phyloP scores from a whole-genome alignment of 2,797 vertebrate species.

The Cryptoblepharus egeriae region DNA sequence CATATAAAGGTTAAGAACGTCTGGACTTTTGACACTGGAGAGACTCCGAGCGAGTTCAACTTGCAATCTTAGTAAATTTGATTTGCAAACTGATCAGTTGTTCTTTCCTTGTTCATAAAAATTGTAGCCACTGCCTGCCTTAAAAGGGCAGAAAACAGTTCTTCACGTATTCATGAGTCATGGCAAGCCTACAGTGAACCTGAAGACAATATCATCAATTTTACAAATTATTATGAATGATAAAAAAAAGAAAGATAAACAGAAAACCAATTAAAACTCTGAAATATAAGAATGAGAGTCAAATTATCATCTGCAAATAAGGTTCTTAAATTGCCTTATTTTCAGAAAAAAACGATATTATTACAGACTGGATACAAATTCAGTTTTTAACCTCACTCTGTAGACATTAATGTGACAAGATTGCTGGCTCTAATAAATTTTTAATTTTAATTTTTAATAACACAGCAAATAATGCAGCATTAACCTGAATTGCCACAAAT shows the following conservation, averaged over 20 bases:
- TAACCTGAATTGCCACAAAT: conserved; percentile 1
- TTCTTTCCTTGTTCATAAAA: not conserved
- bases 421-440: no score
- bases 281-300: not conserved
- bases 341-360: not conserved
- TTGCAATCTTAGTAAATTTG: not conserved
- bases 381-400: not conserved
- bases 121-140: not conserved
- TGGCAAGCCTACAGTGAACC: not conserved
- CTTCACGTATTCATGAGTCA: not conserved
- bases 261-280: not conserved
- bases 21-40: no score
- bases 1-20: no score
- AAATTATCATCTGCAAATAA: conserved; percentile 14
- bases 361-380: conserved; percentile 14
- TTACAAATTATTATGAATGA: not conserved
- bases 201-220: not conserved
- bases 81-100: not conserved
- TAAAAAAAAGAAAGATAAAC: not conserved
- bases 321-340: conserved; percentile 2
- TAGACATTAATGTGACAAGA: conserved; percentile 18
- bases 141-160: not conserved
- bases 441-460: conserved; percentile 13
- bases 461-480: not conserved
- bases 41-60: no score